phyloP scores from a whole-genome alignment of 2,113 vertebrate species.

The Myanophis thanlyinensis region DNA sequence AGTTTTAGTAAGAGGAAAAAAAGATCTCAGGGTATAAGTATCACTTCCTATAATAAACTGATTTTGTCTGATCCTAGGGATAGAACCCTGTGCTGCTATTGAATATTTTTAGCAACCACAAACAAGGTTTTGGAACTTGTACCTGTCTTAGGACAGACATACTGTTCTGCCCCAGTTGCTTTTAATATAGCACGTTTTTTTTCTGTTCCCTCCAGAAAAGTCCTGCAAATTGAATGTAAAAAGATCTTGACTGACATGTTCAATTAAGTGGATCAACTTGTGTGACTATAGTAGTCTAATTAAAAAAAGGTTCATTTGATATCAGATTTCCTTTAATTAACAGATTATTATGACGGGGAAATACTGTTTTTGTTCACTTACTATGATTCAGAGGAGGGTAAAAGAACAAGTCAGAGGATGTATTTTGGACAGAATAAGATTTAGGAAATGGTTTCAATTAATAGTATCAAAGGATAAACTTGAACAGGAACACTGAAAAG shows the following conservation, averaged over 20 bases:
- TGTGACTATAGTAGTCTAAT: neutral
- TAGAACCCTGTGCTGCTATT: neutral
- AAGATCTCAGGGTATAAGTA: neutral
- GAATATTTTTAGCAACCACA: neutral
- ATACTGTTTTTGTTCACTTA: neutral
- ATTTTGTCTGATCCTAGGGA: neutral
- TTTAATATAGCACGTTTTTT: neutral
- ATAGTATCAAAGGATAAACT: neutral
- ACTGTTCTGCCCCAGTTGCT: neutral
- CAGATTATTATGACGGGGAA: slow-evolving; percentile 2
- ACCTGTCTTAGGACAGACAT: neutral
- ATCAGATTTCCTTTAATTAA: slow-evolving; percentile 6
- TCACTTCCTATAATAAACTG: neutral
- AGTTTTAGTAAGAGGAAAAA: neutral
- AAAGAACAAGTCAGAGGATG: neutral
- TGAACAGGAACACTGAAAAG: neutral
- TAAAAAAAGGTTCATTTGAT: neutral
- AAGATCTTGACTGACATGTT: neutral
- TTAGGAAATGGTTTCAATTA: neutral
- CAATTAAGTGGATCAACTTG: neutral
- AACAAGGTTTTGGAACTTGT: neutral
- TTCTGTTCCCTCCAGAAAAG: neutral
- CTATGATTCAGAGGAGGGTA: neutral
- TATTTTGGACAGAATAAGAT: neutral
- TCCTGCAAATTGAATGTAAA: neutral